Conservation (phyloP, 1,140 invertebrate species). For the Heliconius hewitsoni region DNA sequence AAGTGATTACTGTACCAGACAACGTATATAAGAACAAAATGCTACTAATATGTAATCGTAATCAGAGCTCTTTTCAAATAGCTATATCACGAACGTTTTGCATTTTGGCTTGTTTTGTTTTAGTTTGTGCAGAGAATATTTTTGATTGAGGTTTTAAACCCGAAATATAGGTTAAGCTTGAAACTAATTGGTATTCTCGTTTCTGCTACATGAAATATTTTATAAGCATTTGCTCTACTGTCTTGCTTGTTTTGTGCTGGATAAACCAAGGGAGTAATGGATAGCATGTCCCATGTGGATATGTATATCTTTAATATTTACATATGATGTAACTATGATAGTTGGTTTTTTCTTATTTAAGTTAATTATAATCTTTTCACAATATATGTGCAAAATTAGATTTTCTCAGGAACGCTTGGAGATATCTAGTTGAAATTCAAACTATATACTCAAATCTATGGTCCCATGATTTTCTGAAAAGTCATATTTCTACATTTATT, state of each 20-base stretch:
- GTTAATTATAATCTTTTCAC: background rate
- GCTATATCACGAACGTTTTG: background rate
- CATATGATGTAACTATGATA: background rate
- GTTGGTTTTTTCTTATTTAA: background rate
- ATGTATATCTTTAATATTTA: background rate
- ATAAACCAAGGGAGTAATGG: constrained; percentile 8
- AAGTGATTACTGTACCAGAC: background rate
- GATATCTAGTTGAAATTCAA: no score
- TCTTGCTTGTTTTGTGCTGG: constrained; percentile 10
- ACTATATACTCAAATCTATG: no score
- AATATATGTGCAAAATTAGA: no score
- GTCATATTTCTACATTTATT: no score
- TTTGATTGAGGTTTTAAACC: constrained; percentile 14
- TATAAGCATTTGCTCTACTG: constrained; percentile 19
- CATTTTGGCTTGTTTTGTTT: constrained; percentile 27
- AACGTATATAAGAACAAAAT: background rate
- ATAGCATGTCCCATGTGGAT: background rate
- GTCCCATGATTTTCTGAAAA: no score
- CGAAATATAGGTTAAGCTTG: constrained; percentile 34
- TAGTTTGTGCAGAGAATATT: constrained; percentile 2
- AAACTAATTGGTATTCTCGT: constrained; percentile 31
- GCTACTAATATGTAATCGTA: background rate
- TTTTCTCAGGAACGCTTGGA: no score
- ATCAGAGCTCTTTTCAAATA: background rate
- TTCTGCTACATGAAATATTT: constrained; percentile 27